Base-by-base conservation (phyloP, 2,888 invertebrate species). In the Drosophila anomalata region DNA sequence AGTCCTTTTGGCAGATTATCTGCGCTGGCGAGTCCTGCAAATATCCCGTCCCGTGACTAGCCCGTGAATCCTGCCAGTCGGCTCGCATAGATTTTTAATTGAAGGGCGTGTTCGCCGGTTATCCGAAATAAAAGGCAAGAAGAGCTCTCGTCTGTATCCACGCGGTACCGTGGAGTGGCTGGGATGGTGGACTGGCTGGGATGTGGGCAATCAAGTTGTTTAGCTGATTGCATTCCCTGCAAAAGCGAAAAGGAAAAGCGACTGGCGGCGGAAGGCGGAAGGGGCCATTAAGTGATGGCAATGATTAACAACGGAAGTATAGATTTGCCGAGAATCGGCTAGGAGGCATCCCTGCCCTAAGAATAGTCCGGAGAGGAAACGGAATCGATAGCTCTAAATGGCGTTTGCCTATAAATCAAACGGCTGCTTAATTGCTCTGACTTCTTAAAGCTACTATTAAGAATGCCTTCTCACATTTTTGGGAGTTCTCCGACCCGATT, bases 221-320 rank as follows among this genome's bases (percentile, higher is more conserved):
- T 76, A 69, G 65, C 63, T 73, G 78, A 75, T 76, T 83, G 78
- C 76, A 78, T 76, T 78, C 66, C 73, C 60, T 48, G 56, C 33
- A 33, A 44, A 41, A 6, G 9, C 41, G 9, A 14, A 17, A 41
- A 6, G 20, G 20, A 20, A 33, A 22, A 22, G 11, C 22, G n/a
- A 17, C n/a, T 17, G 11, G 5, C 14, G 44, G n/a, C 33, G 66
- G 52, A 57, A 71, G 41, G 77, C 86, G 89, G 89, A 90, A 89
- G 90, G 86, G 88, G 88, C 90, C 90, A 89, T 90, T 90, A 90
- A 90, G 89, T 89, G 89, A 90, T 90, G 90, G 89, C 90, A 90
- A 90, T 90, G 90, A 90, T 90, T 90, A 90, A 89, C 79, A 89
- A 89, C 89, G 90, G 89, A 90, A 89, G 89, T 90, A 90, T 90